A percentile compares a stretch with the other conserved stretches of the same genome.
Conservation (phyloP, 1,140 invertebrate species). For the Drosophila ercepeae region DNA sequence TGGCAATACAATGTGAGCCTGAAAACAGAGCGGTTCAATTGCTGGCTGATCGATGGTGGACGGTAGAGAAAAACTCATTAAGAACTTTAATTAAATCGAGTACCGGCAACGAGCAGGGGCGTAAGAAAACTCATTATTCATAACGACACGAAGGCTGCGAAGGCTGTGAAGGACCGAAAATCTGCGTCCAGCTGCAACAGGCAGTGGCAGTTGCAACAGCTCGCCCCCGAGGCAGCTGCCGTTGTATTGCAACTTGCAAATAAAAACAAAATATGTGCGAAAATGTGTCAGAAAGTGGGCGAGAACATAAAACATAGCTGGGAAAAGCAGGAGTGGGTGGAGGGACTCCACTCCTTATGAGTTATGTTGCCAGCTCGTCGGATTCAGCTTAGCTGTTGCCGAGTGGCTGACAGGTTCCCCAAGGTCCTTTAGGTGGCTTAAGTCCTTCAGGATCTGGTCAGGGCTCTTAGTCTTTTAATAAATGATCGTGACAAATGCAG, state of each 20-base stretch:
- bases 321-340: constrained; percentile 9
- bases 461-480: constrained; percentile 72
- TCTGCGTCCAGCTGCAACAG: constrained; percentile 27
- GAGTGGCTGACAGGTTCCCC: constrained; percentile 47
- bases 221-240: constrained; percentile 8
- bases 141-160: constrained; percentile 41
- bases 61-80: constrained; percentile 74
- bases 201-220: constrained; percentile 26
- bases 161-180: constrained; percentile 18
- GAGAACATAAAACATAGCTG: constrained; percentile 65
- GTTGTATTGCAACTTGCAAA: constrained; percentile 2
- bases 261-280: constrained; percentile 65
- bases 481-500: constrained; percentile 74
- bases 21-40: constrained; percentile 52
- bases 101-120: constrained; percentile 18
- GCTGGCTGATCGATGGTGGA: constrained; percentile 64
- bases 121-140: constrained; percentile 67
- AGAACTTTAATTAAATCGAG: constrained; percentile 78
- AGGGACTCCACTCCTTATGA: constrained; percentile 38
- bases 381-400: constrained; percentile 21
- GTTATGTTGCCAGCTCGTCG: constrained; percentile 68
- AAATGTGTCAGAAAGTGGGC: constrained; percentile 74
- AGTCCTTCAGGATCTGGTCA: constrained; percentile 22
- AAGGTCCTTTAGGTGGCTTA: constrained; percentile 26
- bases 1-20: constrained; percentile 56